Evolutionary conservation across 2,113 vertebrate species (phyloP).

Genomic region (Chloebia gouldiae): DNA sequence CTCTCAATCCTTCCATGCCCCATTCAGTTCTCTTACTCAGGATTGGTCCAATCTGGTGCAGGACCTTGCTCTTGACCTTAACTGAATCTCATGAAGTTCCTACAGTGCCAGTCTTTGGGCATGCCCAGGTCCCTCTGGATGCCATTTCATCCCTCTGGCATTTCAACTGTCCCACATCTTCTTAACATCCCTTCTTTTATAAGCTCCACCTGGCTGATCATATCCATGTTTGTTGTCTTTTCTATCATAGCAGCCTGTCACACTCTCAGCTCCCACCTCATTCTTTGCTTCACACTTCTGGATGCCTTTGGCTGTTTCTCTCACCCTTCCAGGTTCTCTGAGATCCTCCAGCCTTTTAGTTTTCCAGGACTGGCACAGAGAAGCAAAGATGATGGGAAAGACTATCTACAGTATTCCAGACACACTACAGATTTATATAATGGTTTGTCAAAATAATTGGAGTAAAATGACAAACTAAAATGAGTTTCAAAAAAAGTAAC

Average conservation of each 20-base stretch:
- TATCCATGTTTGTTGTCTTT: background rate
- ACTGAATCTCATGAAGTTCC: background rate
- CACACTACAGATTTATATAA: too few species aligned
- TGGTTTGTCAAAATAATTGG: background rate
- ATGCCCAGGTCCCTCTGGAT: background rate
- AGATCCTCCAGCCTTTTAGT: background rate
- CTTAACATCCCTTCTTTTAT: background rate
- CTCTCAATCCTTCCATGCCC: background rate
- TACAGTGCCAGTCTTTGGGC: background rate
- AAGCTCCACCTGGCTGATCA: background rate
- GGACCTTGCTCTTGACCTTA: background rate
- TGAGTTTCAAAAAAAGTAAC: background rate
- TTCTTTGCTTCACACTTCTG: background rate
- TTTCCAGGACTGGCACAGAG: background rate
- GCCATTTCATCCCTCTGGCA: background rate
- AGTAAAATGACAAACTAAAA: background rate
- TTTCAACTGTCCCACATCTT: background rate
- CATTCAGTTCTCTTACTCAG: background rate
- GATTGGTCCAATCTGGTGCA: background rate
- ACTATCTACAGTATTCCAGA: background rate
- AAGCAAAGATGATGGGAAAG: background rate
- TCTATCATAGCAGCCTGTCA: background rate
- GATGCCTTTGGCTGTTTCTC: background rate
- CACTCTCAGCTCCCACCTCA: background rate
- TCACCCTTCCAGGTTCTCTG: background rate